Evolutionary conservation across 1,140 invertebrate genomes (phyloP), one percentile per base, ranked within the genome.

Genomic region (Coelopa frigida): DNA sequence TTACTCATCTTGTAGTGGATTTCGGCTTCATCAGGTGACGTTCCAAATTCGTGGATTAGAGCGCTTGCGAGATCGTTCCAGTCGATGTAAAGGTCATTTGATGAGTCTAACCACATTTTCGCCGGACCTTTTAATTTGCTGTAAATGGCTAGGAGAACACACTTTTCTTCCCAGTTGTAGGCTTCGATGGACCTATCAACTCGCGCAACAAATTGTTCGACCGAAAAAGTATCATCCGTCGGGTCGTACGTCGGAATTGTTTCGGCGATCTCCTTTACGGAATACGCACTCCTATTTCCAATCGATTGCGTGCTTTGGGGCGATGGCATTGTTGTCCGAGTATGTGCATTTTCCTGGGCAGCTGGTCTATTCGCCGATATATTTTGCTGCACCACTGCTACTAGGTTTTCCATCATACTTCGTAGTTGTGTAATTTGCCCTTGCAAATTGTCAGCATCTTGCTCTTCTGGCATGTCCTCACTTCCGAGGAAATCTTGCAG

Each of bases 211-310:
- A 51, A 51, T 22, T 46, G 39, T 15, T 51, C 39, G 4, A 38
- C 49, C 7, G 38, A n/a, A 5, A 46, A 27, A 8, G 32, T 4
- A 27, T 50, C 46, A 18, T 43, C 20, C 3, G 39, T 48, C 11
- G 27, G 46, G 35, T 48, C 15, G 23, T 41, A 48, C 12, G 32
- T 32, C n/a, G 48, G 43, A 14, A 45, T 32, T 3, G 37, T 40
- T 31, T 45, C 37, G 12, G 43, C 43, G 11, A 44, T 50, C 29
- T 50, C 42, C 37, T 41, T 50, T 5, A 50, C 48, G 7, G 46
- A 44, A 29, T 44, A 21, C 5, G 17, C 5, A 3, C 29, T 3
- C 5, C 27, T 15, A 11, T 32, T 11, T 44, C 15, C 17, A n/a
- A n/a, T n/a, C n/a, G n/a, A n/a, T n/a, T n/a, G n/a, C n/a, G n/a